A percentile compares a stretch with the other conserved stretches of the same genome.
phyloP scores from a whole-genome alignment of 2,113 vertebrate genomes.

The Aphelocoma coerulescens region DNA sequence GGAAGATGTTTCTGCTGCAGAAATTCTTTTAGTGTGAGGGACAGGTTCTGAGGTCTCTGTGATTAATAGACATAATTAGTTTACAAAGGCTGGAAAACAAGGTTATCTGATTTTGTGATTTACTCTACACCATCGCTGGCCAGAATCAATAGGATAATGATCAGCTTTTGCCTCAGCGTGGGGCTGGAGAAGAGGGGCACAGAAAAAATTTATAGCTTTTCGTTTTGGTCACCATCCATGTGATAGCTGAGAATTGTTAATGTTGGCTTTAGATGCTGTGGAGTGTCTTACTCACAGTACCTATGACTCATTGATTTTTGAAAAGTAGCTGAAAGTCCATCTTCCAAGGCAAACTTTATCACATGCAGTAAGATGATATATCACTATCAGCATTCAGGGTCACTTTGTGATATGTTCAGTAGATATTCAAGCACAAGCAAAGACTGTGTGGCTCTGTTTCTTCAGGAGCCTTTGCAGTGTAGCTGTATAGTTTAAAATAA shows the following conservation, averaged over 20 bases:
- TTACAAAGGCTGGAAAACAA: constrained; percentile 68
- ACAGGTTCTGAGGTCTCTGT: constrained; percentile 32
- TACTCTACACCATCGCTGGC: neutral
- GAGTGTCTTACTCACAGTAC: neutral
- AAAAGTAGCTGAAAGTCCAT: neutral
- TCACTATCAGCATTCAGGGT: neutral
- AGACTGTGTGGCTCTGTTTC: neutral
- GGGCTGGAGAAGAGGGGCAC: neutral
- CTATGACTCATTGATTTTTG: neutral
- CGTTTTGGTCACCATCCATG: neutral
- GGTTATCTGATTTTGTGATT: constrained; percentile 67
- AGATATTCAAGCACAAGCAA: neutral
- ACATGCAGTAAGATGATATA: neutral
- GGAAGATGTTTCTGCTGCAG: neutral
- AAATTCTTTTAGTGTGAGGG: constrained; percentile 32
- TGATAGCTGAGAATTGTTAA: neutral
- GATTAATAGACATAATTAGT: constrained; percentile 78
- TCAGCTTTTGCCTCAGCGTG: neutral
- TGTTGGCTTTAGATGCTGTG: neutral
- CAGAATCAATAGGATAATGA: constrained; percentile 70
- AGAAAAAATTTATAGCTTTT: constrained; percentile 7
- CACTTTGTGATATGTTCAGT: neutral
- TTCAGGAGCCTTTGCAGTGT: neutral
- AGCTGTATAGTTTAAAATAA: neutral
- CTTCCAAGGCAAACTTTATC: neutral